Evolutionary conservation across 2,888 invertebrate genomes (phyloP).

Genomic region (Congeria kusceri): DNA sequence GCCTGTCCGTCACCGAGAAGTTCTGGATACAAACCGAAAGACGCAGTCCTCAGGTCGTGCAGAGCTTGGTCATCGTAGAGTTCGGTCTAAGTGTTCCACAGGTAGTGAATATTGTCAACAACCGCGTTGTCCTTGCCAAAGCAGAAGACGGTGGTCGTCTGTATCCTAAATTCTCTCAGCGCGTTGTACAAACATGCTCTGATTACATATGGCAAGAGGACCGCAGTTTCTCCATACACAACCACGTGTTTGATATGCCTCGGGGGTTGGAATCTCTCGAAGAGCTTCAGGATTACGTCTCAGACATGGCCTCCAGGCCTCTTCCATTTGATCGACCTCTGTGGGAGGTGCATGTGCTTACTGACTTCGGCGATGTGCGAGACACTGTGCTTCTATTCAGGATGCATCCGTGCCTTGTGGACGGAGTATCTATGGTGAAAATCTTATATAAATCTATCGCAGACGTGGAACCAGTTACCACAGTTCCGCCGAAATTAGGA

Average conservation of each 20-base stretch:
- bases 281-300: conserved; percentile 86
- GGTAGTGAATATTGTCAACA: conserved; percentile 86
- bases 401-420: conserved; percentile 87
- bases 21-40: conserved; percentile 85
- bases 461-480: conserved; percentile 77
- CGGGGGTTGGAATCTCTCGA: conserved; percentile 80
- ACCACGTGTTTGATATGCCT: conserved; percentile 86
- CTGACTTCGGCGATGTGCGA: conserved; percentile 84
- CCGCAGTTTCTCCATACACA: conserved; percentile 86
- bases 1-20: conserved; percentile 85
- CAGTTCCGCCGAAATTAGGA: conserved; percentile 62
- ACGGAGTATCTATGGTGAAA: conserved; percentile 87
- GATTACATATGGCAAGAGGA: conserved; percentile 87
- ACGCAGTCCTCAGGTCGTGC: conserved; percentile 84
- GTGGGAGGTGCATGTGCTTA: conserved; percentile 87
- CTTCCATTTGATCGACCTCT: conserved; percentile 86
- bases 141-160: conserved; percentile 83
- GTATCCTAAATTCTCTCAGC: conserved; percentile 86
- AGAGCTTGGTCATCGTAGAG: conserved; percentile 87
- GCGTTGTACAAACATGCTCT: conserved; percentile 84
- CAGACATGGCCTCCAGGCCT: conserved; percentile 85
- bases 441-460: conserved; percentile 84
- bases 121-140: conserved; percentile 85
- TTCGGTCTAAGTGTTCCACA: conserved; percentile 85
- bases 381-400: conserved; percentile 86